Base-by-base conservation (phyloP, 1,140 invertebrate species). In the Condylostylus longicornis region DNA sequence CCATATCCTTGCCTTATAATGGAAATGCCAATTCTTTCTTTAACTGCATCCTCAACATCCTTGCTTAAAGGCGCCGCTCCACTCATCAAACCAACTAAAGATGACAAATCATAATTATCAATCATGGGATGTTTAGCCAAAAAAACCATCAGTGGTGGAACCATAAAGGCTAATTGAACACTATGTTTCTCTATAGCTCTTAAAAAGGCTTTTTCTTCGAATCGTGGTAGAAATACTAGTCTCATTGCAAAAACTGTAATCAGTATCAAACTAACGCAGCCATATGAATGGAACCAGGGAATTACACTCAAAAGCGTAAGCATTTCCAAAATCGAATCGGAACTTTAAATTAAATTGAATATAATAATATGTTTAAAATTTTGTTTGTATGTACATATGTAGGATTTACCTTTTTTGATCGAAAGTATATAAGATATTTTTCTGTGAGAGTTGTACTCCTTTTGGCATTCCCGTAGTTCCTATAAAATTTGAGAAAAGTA, bases 401-500 rank as follows among this genome's bases (percentile, higher is more conserved):
- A n/a, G n/a, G n/a, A n/a, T n/a, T 67, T 61, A 74, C 73, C 57
- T 61, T 43, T 66, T 49, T 34, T 65, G 63, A 18, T 54, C 45
- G 3, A 64, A 46, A 17, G 67, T 55, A 18, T 62, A 54, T 8
- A 72, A 46, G 9, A 77, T 54, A 55, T 76, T 78, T 25, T 57
- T 58, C 54, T 90, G 84, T 2, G 83, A 85, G 2, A 89, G 59
- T 60, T 79, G 72, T 0, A 89, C 88, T 25, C 85, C 85, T 63
- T 93, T 93, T 1, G 87, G 84, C 28, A 81, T 58, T 12, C 83
- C 81, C 19, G 81, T 86, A 5, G 82, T 86, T 15, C 82, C n/a
- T n/a, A n/a, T n/a, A n/a, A n/a, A n/a, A n/a, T n/a, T n/a, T n/a
- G n/a, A n/a, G n/a, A n/a, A n/a, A n/a, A n/a, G n/a, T n/a, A n/a